phyloP scores from a whole-genome alignment of 2,113 vertebrate species.

The Felis catus region F.catus_Fca126_mat1.0 CM031416.1:62033001-62033500 shows the following conservation, averaged over 20 bases:
- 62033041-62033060: background rate
- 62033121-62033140: background rate
- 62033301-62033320: background rate
- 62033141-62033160: background rate
- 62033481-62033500: background rate
- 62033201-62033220: background rate
- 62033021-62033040: background rate
- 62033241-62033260: background rate
- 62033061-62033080: background rate
- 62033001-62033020: background rate
- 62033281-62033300: no score
- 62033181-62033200: background rate
- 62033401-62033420: background rate
- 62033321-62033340: background rate
- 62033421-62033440: background rate
- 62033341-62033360: no score
- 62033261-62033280: background rate
- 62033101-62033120: background rate
- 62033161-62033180: background rate
- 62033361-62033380: background rate
- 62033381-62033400: accelerated
- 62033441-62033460: background rate
- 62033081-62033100: background rate
- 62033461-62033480: background rate
- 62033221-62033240: background rate